These are phyloP conservation scores for Vimba vimba DNA, from an alignment of 2,113 vertebrate genomes.

Conservation along the genomic window DNA sequence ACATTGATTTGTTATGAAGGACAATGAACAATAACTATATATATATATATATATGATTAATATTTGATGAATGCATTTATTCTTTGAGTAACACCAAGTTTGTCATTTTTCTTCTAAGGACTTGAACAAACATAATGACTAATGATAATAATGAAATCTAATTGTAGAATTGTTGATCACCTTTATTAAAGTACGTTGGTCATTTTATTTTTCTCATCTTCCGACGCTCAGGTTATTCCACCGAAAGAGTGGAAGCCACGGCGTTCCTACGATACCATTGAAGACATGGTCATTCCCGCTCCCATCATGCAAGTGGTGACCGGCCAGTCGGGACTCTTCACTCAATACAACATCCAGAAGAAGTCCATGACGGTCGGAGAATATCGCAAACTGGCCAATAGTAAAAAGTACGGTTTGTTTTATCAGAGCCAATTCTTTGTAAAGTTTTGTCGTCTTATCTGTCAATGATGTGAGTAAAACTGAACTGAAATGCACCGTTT, in stretches of 20 bases:
- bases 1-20: no score
- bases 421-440: not conserved
- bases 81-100: no score
- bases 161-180: not conserved
- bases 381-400: constrained; percentile 93
- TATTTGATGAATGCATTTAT: not conserved
- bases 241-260: constrained; percentile 93
- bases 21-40: no score
- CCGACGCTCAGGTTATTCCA: constrained; percentile 73
- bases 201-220: not conserved
- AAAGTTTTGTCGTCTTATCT: not conserved
- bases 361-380: constrained; percentile 95
- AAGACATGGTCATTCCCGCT: constrained; percentile 93
- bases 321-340: constrained; percentile 95
- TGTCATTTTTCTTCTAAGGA: no score
- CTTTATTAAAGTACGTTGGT: not conserved
- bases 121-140: not conserved
- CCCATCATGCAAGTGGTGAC: constrained; percentile 98
- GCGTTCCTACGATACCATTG: constrained; percentile 88
- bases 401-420: constrained; percentile 84
- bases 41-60: not conserved
- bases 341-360: constrained; percentile 99
- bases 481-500: not conserved
- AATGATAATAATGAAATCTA: not conserved
- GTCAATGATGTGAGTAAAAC: no score